These are phyloP conservation scores for Zaprionus tsacasi DNA, from an alignment of 1,140 invertebrate genomes.

Conservation along the genomic window DNA sequence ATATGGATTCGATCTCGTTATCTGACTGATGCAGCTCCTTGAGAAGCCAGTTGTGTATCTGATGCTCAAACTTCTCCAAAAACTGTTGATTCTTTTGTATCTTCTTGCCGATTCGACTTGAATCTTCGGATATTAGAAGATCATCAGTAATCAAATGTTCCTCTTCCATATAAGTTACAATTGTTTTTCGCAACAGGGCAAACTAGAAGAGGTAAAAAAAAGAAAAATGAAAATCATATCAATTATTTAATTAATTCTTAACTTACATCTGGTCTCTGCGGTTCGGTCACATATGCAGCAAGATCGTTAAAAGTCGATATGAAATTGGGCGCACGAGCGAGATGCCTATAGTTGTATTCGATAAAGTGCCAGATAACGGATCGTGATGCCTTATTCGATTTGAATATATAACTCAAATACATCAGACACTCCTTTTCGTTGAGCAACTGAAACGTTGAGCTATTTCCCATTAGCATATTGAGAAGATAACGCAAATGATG, in stretches of 20 bases:
- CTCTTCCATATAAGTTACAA: constrained; percentile 44
- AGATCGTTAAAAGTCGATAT: constrained; percentile 77
- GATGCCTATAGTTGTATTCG: constrained; percentile 59
- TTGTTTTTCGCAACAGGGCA: constrained; percentile 47
- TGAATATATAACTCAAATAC: constrained; percentile 67
- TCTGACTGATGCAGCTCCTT: constrained; percentile 37
- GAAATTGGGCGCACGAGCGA: constrained; percentile 54
- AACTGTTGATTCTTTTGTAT: constrained; percentile 59
- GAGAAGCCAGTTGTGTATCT: constrained; percentile 70
- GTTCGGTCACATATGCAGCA: constrained; percentile 72
- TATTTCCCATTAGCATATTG: constrained; percentile 61
- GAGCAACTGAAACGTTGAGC: constrained; percentile 55
- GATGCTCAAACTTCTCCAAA: constrained; percentile 63
- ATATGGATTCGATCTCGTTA: constrained; percentile 16
- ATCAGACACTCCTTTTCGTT: constrained; percentile 64
- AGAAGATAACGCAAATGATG: constrained; percentile 59
- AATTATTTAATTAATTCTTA: rapidly evolving
- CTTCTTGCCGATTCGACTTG: constrained; percentile 66
- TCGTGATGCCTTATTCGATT: constrained; percentile 56
- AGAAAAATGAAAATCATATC: not conserved
- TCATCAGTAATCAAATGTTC: constrained; percentile 17
- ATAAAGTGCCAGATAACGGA: constrained; percentile 66
- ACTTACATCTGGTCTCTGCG: constrained; percentile 50
- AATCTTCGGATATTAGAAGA: constrained; percentile 50
- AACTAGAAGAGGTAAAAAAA: constrained; percentile 53